Evolutionary conservation across 2,113 vertebrate species (phyloP), one percentile per base, ranked within the genome.

Genomic region (Xenopus borealis): DNA sequence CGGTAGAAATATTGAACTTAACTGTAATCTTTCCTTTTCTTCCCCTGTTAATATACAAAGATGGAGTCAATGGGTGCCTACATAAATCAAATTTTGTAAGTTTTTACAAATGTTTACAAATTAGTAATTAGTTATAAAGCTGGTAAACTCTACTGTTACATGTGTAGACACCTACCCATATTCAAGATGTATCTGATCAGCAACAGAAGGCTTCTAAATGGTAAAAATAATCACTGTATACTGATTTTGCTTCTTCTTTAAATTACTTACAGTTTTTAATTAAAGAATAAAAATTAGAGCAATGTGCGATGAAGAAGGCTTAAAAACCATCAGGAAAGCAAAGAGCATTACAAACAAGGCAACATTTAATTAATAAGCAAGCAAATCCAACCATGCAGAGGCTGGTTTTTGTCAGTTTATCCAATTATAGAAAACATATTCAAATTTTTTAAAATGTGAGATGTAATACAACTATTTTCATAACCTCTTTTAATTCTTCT

Each of bases 281-380:
- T 55, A 55, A 18, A 5, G 6, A 50, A 9, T 10, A 55, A 55
- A 55, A 55, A 55, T n/a, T n/a, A n/a, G n/a, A n/a, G n/a, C n/a
- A 55, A 55, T 55, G 53, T 55, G 14, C 14, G 17, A 16, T n/a
- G 53, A 50, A 55, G 53, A 55, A n/a, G 53, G 18, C 53, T 55
- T 55, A 55, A 55, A 55, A 8, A 55, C 14, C 53, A 55, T 55
- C 53, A 55, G 53, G 53, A 55, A 55, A 55, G 53, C 53, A 55
- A 55, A 7, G 53, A 55, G 53, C 53, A 55, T 55, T 55, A n/a
- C 53, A 55, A 55, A 55, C 53, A 55, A 55, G 52, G 53, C 53
- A 55, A n/a, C 53, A 55, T 55, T 55, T 55, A 55, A 55, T 55
- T 55, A 55, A 55, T n/a, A 55, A 55, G 53, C 53, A 55, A 16